These are phyloP conservation scores for Nomada fabriciana DNA, from an alignment of 2,888 invertebrate species.

Conservation along the genomic window DNA sequence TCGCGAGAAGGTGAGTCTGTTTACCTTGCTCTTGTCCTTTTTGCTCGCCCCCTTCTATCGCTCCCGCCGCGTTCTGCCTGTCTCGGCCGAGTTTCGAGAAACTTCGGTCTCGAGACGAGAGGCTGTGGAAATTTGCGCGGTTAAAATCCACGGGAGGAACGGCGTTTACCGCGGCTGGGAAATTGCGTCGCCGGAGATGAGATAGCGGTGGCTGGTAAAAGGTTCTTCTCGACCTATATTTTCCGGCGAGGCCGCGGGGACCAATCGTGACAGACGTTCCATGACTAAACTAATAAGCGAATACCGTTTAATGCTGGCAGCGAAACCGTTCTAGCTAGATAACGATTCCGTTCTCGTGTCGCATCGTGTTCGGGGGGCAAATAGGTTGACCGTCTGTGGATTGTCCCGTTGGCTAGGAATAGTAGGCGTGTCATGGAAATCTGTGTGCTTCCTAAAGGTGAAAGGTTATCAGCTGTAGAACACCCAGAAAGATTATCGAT, in stretches of 20 bases:
- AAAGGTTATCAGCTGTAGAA: no score
- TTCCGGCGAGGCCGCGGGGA: constrained; percentile 64
- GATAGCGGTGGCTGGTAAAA: not conserved
- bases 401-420: constrained; percentile 10
- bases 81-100: not conserved
- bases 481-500: no score
- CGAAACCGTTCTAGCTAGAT: constrained; percentile 44
- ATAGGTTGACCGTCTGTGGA: constrained; percentile 9
- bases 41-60: not conserved
- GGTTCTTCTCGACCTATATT: constrained; percentile 50
- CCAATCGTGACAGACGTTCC: constrained; percentile 76
- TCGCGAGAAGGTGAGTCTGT: constrained; percentile 92
- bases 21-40: constrained; percentile 18
- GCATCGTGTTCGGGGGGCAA: constrained; percentile 32
- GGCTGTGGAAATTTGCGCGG: not conserved
- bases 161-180: constrained; percentile 23
- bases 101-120: no score
- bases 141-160: not conserved
- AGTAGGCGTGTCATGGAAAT: not conserved
- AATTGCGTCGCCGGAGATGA: constrained; percentile 33
- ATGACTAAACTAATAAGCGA: constrained; percentile 79
- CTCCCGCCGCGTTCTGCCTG: no score
- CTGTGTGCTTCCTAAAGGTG: not conserved
- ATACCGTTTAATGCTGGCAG: constrained; percentile 54
- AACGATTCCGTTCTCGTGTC: constrained; percentile 52